Evolutionary conservation across 2,888 invertebrate genomes (phyloP).

Genomic region (Hipparchia semele): DNA sequence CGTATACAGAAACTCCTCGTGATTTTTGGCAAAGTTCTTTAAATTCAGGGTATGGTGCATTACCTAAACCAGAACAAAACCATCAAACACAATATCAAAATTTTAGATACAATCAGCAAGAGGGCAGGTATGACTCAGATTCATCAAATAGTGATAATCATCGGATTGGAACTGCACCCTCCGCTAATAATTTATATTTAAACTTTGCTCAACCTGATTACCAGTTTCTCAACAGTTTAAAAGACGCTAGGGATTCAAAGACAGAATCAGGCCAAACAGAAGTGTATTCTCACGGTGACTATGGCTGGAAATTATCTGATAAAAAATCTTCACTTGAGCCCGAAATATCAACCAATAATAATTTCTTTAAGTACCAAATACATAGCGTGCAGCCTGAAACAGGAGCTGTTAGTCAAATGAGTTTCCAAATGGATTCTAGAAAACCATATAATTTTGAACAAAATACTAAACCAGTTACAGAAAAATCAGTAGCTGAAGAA

Average conservation of each 20-base stretch:
- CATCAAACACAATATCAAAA: conserved; percentile 61
- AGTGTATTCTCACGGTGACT: conserved; percentile 74
- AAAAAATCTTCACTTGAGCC: conserved; percentile 60
- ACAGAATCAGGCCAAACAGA: conserved; percentile 61
- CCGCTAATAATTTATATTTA: conserved; percentile 70
- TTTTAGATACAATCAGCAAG: conserved; percentile 58
- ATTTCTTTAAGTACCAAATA: conserved; percentile 57
- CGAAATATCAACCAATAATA: conserved; percentile 57
- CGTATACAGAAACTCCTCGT: conserved; percentile 59
- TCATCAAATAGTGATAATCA: conserved; percentile 63
- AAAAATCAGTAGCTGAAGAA: conserved; percentile 65
- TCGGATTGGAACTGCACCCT: conserved; percentile 60
- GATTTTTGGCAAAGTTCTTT: conserved; percentile 65
- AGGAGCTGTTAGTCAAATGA: conserved; percentile 67
- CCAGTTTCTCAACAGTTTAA: conserved; percentile 56
- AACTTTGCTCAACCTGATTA: conserved; percentile 71
- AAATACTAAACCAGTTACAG: conserved; percentile 63
- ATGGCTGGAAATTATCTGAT: conserved; percentile 75
- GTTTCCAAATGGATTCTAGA: conserved; percentile 69
- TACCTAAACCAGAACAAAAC: conserved; percentile 66
- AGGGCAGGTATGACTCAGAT: conserved; percentile 55
- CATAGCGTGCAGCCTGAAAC: conserved; percentile 54
- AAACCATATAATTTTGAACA: conserved; percentile 63
- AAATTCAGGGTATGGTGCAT: conserved; percentile 53
- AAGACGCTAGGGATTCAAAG: conserved; percentile 60